Percentiles rank a stretch among this genome's conserved stretches.
These are phyloP conservation scores for Carterocephalus palaemon DNA, from an alignment of 2,888 invertebrate genomes.

Conservation along the genomic window DNA sequence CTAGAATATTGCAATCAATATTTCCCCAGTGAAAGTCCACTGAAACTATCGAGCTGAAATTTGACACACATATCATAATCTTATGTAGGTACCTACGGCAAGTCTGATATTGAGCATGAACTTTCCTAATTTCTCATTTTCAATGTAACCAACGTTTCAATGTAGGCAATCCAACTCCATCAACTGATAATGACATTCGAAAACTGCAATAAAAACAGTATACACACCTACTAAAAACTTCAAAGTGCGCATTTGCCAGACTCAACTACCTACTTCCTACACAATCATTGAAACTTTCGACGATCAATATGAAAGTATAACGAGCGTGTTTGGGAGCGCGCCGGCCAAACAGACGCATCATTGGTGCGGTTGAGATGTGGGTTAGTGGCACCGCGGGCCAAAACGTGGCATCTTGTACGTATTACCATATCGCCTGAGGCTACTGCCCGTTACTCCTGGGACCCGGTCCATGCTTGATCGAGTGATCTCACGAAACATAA, in stretches of 20 bases:
- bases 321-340: slow-evolving; percentile 67
- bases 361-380: slow-evolving; percentile 64
- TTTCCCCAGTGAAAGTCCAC: too few relatives aligned
- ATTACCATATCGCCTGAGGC: slow-evolving; percentile 72
- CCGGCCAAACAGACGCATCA: slow-evolving; percentile 69
- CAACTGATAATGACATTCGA: slow-evolving; percentile 7
- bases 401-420: slow-evolving; percentile 32
- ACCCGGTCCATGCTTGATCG: slow-evolving; percentile 65
- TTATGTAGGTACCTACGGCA: too few relatives aligned
- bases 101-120: too few relatives aligned
- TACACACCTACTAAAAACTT: slow-evolving; percentile 6
- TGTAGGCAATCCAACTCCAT: background rate
- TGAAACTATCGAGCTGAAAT: too few relatives aligned
- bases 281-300: slow-evolving; percentile 62
- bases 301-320: slow-evolving; percentile 73
- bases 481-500: slow-evolving; percentile 53
- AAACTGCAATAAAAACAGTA: slow-evolving; percentile 17
- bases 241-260: slow-evolving; percentile 10
- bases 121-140: too few relatives aligned
- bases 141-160: too few relatives aligned
- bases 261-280: slow-evolving; percentile 44
- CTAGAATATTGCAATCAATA: too few relatives aligned
- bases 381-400: slow-evolving; percentile 62
- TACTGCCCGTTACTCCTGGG: slow-evolving; percentile 63
- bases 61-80: too few relatives aligned